Conservation (phyloP, 2,797 vertebrate genomes). For the Pseudochirops cupreus region DNA sequence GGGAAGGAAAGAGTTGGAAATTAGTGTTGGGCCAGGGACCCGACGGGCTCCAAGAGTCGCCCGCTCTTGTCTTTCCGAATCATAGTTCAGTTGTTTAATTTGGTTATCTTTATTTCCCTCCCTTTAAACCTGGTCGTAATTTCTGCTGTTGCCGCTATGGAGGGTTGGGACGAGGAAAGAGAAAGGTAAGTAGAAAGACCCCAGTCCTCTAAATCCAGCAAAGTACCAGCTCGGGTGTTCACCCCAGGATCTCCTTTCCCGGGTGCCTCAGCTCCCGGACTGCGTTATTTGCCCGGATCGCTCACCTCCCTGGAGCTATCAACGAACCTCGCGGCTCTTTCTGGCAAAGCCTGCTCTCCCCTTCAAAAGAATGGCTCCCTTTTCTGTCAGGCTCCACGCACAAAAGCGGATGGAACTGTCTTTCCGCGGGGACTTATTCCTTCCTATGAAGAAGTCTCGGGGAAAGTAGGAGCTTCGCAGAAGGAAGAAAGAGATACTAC, state of each 20-base stretch:
- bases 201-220: background rate
- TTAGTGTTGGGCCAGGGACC: background rate
- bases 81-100: background rate
- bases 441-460: background rate
- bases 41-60: background rate
- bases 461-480: background rate
- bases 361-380: background rate
- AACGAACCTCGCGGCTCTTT: background rate
- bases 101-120: background rate
- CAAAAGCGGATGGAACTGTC: background rate
- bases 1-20: background rate
- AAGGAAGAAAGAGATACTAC: background rate
- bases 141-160: background rate
- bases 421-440: background rate
- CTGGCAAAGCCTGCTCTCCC: background rate
- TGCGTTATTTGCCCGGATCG: background rate
- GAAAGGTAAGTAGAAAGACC: background rate
- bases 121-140: background rate
- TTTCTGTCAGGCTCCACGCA: background rate
- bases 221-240: background rate
- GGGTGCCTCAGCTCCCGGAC: background rate
- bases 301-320: background rate
- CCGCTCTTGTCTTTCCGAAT: background rate
- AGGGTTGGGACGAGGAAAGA: background rate
- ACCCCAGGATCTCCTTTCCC: background rate